These are phyloP conservation scores for Coecobrya sp. DNA, from an alignment of 2,888 invertebrate genomes.

Conservation along the genomic window DNA sequence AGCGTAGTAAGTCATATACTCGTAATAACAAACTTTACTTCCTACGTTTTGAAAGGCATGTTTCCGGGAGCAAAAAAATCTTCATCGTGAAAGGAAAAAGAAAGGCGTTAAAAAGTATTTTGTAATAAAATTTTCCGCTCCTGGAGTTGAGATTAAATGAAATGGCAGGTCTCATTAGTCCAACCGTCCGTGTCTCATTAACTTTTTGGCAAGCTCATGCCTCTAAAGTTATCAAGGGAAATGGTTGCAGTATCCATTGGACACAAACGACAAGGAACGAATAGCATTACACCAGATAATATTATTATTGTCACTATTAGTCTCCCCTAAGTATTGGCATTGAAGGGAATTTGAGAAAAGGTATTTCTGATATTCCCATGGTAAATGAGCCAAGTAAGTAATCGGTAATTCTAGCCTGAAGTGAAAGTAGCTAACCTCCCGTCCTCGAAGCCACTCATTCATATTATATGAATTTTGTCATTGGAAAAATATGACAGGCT, in stretches of 20 bases:
- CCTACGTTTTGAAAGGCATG: background rate
- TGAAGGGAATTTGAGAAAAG: background rate
- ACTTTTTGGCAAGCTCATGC: conserved; percentile 14
- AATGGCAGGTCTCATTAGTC: conserved; percentile 57
- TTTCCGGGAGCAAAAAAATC: background rate
- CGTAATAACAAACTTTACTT: too few relatives aligned
- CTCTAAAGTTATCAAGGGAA: background rate
- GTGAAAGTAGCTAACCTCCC: background rate
- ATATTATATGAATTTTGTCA: background rate
- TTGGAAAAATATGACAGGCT: conserved; percentile 35
- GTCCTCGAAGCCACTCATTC: background rate
- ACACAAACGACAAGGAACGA: background rate
- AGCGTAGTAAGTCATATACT: too few relatives aligned
- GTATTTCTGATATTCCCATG: background rate
- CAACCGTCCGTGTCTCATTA: conserved; percentile 50
- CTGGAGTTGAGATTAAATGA: background rate
- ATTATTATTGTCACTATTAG: background rate
- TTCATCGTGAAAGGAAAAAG: background rate
- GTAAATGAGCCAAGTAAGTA: background rate
- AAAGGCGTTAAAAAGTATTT: background rate
- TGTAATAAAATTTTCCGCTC: conserved; percentile 6
- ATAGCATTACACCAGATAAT: background rate
- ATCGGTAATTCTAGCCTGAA: background rate
- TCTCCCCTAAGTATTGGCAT: background rate
- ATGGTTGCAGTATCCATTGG: background rate